Conservation (phyloP, 1,140 invertebrate genomes). For the Mercenaria mercenaria region DNA sequence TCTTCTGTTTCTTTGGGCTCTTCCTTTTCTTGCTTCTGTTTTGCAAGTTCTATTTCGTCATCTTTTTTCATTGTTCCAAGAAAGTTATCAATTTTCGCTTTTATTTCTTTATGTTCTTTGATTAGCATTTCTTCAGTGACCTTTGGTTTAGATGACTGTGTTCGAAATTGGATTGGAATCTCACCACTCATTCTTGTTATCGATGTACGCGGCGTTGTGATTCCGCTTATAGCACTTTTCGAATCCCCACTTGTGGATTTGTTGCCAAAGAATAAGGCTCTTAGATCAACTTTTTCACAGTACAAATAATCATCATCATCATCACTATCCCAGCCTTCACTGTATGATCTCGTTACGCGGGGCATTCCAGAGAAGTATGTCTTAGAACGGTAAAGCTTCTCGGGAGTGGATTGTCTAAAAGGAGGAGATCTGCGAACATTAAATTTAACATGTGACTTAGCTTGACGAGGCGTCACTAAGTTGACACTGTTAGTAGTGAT, state of each 20-base stretch:
- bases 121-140: constrained; percentile 75
- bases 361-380: constrained; percentile 69
- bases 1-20: constrained; percentile 11
- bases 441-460: constrained; percentile 75
- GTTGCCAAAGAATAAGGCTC: constrained; percentile 76
- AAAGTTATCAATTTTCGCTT: constrained; percentile 76
- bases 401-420: constrained; percentile 32
- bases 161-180: not conserved
- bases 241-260: constrained; percentile 60
- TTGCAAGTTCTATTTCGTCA: constrained; percentile 49
- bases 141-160: constrained; percentile 40
- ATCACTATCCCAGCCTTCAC: constrained; percentile 62
- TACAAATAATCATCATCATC: constrained; percentile 73
- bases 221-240: constrained; percentile 45
- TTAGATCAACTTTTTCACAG: constrained; percentile 75
- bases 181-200: constrained; percentile 67
- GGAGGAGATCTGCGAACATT: constrained; percentile 26
- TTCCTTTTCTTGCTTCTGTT: constrained; percentile 22
- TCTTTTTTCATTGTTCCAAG: constrained; percentile 64
- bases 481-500: not conserved
- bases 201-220: constrained; percentile 60
- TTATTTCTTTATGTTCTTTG: constrained; percentile 71
- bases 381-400: constrained; percentile 48
- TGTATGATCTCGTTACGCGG: constrained; percentile 40
- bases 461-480: constrained; percentile 21